Evolutionary conservation across 1,140 invertebrate species (phyloP).

Genomic region (Drosophila seguyi): DNA sequence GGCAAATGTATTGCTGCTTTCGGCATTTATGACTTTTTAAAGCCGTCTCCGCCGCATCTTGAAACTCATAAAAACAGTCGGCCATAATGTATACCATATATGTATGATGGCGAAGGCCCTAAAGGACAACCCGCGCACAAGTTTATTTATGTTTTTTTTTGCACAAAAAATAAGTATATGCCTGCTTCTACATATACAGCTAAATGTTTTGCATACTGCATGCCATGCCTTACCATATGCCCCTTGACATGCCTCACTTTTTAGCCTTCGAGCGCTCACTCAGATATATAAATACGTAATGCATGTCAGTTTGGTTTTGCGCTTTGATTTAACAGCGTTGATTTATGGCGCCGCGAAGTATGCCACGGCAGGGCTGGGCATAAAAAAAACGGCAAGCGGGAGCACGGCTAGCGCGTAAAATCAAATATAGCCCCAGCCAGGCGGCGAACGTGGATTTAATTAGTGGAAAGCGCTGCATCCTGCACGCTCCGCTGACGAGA

Average conservation of each 20-base stretch:
- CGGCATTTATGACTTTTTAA: constrained; percentile 78
- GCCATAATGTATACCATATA: constrained; percentile 31
- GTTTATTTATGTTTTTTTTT: constrained; percentile 18
- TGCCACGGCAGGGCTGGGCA: constrained; percentile 17
- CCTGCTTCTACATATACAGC: constrained; percentile 15
- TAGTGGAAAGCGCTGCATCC: constrained; percentile 38
- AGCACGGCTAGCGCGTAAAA: constrained; percentile 20
- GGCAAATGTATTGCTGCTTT: constrained; percentile 45
- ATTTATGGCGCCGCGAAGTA: constrained; percentile 64
- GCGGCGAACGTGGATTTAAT: constrained; percentile 36
- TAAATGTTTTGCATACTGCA: constrained; percentile 41
- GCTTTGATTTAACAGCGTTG: constrained; percentile 81
- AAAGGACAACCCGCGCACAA: constrained; percentile 18
- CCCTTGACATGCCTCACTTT: constrained; percentile 24
- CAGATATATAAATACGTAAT: constrained; percentile 78
- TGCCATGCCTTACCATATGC: neutral
- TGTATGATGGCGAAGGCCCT: neutral
- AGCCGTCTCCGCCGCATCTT: constrained; percentile 49
- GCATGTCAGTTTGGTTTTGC: constrained; percentile 79
- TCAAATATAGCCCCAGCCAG: constrained; percentile 35
- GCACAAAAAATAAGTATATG: constrained; percentile 17
- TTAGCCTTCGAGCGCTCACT: constrained; percentile 33
- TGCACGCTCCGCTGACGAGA: constrained; percentile 43
- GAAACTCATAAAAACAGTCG: constrained; percentile 65
- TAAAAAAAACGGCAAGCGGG: constrained; percentile 21